A percentile compares a stretch with the other conserved stretches of the same genome.
These are phyloP conservation scores for Pteria penguin DNA, from an alignment of 2,888 invertebrate species.

Conservation along the genomic window DNA sequence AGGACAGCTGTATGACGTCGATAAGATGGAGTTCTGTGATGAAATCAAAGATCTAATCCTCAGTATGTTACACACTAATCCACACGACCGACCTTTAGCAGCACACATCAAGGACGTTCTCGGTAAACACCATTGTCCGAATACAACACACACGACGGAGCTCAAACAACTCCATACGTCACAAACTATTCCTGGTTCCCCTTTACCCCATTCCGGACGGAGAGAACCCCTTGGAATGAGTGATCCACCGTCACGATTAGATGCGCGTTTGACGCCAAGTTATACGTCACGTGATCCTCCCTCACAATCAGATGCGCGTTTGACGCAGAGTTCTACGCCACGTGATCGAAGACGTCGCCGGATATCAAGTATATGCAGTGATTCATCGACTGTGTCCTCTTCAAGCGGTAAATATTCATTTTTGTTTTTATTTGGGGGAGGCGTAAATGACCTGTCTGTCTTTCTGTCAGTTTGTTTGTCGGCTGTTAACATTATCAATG, in stretches of 20 bases:
- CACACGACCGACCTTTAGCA: constrained; percentile 18
- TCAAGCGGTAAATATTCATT: too few relatives aligned
- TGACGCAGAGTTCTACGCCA: background rate
- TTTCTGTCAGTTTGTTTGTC: too few relatives aligned
- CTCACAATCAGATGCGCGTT: background rate
- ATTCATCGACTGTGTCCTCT: too few relatives aligned
- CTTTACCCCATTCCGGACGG: background rate
- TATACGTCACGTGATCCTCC: background rate
- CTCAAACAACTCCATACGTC: background rate
- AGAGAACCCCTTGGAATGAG: background rate
- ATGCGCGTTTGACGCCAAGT: too few relatives aligned
- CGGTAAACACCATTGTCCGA: background rate
- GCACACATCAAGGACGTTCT: background rate
- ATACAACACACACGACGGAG: too few relatives aligned
- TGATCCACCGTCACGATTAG: background rate
- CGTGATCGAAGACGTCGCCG: background rate
- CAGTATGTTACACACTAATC: constrained; percentile 16
- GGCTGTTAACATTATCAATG: too few relatives aligned
- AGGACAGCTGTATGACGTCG: constrained; percentile 17
- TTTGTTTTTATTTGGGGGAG: too few relatives aligned
- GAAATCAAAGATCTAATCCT: constrained; percentile 17
- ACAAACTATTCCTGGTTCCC: background rate
- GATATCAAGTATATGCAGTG: background rate
- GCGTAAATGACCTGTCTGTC: too few relatives aligned
- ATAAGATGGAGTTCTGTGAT: constrained; percentile 18